Percentiles rank a stretch among this genome's conserved stretches.
phyloP scores from a whole-genome alignment of 2,797 vertebrate species.

The Diplodus sargus region DNA sequence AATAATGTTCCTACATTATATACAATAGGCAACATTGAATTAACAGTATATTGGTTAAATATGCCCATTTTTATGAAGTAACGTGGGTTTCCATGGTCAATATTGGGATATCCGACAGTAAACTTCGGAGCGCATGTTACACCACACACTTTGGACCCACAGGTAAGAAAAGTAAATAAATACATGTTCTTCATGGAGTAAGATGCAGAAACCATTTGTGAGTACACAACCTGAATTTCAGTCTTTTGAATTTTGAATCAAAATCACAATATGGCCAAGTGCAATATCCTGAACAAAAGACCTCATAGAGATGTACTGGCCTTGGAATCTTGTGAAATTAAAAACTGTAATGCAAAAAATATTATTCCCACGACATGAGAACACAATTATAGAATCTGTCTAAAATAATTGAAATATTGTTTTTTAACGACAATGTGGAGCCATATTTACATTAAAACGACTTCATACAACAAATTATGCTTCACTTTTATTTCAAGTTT shows the following conservation, averaged over 20 bases:
- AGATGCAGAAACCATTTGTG: background rate
- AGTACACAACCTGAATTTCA: background rate
- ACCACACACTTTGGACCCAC: constrained; percentile 14
- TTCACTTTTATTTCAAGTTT: background rate
- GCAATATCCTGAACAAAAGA: no score
- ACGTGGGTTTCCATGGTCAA: background rate
- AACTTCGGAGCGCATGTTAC: background rate
- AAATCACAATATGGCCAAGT: no score
- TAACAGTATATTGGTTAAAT: background rate
- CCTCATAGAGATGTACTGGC: no score
- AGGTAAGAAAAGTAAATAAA: background rate
- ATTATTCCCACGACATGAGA: no score
- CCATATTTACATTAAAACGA: background rate
- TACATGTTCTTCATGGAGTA: background rate
- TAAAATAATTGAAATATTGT: no score
- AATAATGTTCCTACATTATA: background rate
- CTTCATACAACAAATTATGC: background rate
- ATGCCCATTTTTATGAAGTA: background rate
- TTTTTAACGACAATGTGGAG: no score
- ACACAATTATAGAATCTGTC: no score
- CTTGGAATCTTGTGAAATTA: no score
- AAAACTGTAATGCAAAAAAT: no score
- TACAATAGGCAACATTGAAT: background rate
- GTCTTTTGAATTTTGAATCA: background rate
- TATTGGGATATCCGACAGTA: background rate